A percentile compares a stretch with the other conserved stretches of the same genome.
Conservation (phyloP, 2,888 invertebrate species). For the Mycalesis mineus region DNA sequence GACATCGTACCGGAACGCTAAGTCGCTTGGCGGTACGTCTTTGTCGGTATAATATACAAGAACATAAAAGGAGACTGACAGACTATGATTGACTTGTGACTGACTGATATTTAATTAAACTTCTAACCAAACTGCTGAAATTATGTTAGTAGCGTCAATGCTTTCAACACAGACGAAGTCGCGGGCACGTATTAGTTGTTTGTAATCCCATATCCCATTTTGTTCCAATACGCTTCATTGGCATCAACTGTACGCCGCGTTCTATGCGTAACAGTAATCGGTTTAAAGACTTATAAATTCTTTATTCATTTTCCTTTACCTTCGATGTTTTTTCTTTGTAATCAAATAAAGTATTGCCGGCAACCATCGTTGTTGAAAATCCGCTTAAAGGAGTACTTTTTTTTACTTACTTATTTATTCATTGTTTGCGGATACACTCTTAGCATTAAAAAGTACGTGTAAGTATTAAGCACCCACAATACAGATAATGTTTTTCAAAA, state of each 20-base stretch:
- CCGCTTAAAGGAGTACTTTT: slow-evolving; percentile 4
- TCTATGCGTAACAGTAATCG: slow-evolving; percentile 20
- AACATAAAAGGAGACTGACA: too few relatives aligned
- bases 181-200: background rate
- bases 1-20: too few relatives aligned
- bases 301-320: slow-evolving; percentile 15
- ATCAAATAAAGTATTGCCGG: slow-evolving; percentile 15
- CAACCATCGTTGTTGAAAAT: slow-evolving; percentile 22
- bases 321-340: slow-evolving; percentile 15
- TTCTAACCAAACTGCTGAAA: too few relatives aligned
- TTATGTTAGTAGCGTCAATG: too few relatives aligned
- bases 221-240: slow-evolving; percentile 9
- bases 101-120: too few relatives aligned
- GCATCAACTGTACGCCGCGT: slow-evolving; percentile 11
- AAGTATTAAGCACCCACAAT: too few relatives aligned
- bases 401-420: background rate
- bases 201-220: background rate
- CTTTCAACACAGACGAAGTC: background rate
- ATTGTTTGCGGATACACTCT: background rate
- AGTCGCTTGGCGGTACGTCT: too few relatives aligned
- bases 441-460: too few relatives aligned
- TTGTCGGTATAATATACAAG: too few relatives aligned
- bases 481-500: too few relatives aligned
- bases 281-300: slow-evolving; percentile 22
- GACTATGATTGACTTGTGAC: too few relatives aligned